Base-by-base conservation (phyloP, 2,113 vertebrate species). In the Agelaius phoeniceus region DNA sequence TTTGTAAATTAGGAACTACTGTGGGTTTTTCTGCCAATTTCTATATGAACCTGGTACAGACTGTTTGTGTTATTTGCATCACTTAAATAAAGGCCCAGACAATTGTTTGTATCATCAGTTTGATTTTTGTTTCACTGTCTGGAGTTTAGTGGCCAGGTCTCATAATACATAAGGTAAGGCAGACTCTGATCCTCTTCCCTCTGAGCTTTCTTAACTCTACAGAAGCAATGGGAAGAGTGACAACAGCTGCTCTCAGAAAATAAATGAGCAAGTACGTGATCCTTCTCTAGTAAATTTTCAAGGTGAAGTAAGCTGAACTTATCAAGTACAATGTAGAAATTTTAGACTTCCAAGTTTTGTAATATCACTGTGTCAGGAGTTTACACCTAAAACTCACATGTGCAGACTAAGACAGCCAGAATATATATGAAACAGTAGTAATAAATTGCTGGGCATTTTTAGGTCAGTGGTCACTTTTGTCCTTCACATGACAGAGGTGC, bases 401-500 rank as follows among this genome's bases (percentile, higher is more conserved):
- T 58, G 33, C 12, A 3, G 21, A 15, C 59, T 65, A 54, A 49
- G n/a, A 49, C 58, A 88, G 33, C 35, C 15, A 15, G 43, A 67
- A 68, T 23, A 19, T 26, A 4, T 16, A 16, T 63, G 62, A 63
- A 67, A 49, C 59, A 31, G 4, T 58, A 54, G 43, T 46, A 62
- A 43, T 10, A 27, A 41, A 13, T 31, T 46, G 33, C 33, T 48
- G 67, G 27, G 27, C 48, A 52, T 39, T 73, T 76, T 30, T 44
- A 41, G 22, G 15, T 54, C 44, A 55, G 33, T 13, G 18, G 58
- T 83, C 18, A 2, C 37, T 48, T 55, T 31, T 35, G 49, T 37
- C 37, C 43, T 55, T 83, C 2, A 1, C 12, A 3, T 1, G 1
- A 5, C 9, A 8, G 9, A 17, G 19, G 10, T 51, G 37, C 14